These are phyloP conservation scores for Drosophila sucinea DNA, from an alignment of 1,140 invertebrate species.

Conservation along the genomic window DNA sequence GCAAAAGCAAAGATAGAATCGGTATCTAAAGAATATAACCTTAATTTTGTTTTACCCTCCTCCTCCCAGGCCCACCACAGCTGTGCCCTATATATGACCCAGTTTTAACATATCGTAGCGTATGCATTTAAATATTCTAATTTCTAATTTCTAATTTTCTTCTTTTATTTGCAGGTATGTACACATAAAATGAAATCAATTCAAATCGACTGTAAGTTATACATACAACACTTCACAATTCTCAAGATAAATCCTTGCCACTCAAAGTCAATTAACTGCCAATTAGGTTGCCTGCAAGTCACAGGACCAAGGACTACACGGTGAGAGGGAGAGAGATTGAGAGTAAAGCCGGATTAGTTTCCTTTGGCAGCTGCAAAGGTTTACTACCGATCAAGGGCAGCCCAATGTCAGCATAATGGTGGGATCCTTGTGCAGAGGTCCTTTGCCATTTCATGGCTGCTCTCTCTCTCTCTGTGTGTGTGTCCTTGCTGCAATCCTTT, in stretches of 20 bases:
- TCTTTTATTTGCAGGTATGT: slow-evolving; percentile 49
- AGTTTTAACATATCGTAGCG: background rate
- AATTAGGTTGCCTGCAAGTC: slow-evolving; percentile 38
- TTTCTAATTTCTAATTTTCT: slow-evolving; percentile 7
- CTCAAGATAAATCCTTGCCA: slow-evolving; percentile 37
- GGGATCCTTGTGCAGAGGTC: slow-evolving; percentile 56
- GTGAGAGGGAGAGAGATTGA: background rate
- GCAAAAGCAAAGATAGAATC: slow-evolving; percentile 16
- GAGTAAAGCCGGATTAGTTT: background rate
- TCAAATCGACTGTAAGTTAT: slow-evolving; percentile 50
- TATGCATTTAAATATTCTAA: slow-evolving; percentile 30
- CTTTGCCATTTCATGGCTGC: background rate
- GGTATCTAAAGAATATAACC: slow-evolving; percentile 1
- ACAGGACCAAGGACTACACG: slow-evolving; percentile 1
- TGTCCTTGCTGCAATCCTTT: slow-evolving; percentile 17
- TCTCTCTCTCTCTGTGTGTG: background rate
- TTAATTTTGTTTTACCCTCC: background rate
- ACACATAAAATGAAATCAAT: slow-evolving; percentile 13
- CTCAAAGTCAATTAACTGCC: slow-evolving; percentile 62
- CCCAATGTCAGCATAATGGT: slow-evolving; percentile 52
- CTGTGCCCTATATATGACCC: slow-evolving; percentile 19
- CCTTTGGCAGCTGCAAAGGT: slow-evolving; percentile 45
- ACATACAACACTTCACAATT: slow-evolving; percentile 10
- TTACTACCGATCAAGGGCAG: slow-evolving; percentile 71
- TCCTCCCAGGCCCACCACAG: background rate